A percentile compares a stretch with the other conserved stretches of the same genome.
Conservation (phyloP, 2,797 vertebrate species). For the Lacerta bilineata region DNA sequence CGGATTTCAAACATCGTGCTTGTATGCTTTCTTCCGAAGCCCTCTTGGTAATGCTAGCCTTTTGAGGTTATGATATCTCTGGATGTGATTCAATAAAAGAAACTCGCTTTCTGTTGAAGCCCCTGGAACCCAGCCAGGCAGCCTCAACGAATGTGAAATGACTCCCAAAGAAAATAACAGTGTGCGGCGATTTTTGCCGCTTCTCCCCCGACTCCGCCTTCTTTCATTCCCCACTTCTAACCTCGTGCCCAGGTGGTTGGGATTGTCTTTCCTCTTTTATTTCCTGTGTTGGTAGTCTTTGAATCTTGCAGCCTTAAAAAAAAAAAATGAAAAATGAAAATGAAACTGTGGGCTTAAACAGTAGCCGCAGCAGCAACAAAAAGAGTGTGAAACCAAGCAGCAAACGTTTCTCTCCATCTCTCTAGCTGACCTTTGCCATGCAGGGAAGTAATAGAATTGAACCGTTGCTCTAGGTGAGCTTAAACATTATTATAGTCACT, state of each 20-base stretch:
- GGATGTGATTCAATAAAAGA: constrained; percentile 88
- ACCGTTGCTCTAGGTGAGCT: constrained; percentile 49
- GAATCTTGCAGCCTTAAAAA: constrained; percentile 61
- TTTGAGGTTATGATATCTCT: constrained; percentile 89
- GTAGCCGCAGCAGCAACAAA: constrained; percentile 30
- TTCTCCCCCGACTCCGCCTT: neutral
- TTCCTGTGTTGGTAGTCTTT: constrained; percentile 31
- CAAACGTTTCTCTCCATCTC: constrained; percentile 35
- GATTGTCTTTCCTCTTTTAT: constrained; percentile 59
- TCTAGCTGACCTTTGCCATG: constrained; percentile 65
- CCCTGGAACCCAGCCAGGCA: constrained; percentile 80
- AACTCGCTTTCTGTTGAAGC: constrained; percentile 82
- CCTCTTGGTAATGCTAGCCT: constrained; percentile 83
- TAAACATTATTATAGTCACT: constrained; percentile 54
- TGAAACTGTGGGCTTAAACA: constrained; percentile 60
- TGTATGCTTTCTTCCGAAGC: constrained; percentile 83
- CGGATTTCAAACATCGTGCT: constrained; percentile 79
- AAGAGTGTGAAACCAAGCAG: neutral
- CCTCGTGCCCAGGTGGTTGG: constrained; percentile 77
- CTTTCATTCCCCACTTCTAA: constrained; percentile 71
- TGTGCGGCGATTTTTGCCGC: constrained; percentile 26
- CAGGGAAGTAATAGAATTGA: constrained; percentile 62
- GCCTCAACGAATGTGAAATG: constrained; percentile 74
- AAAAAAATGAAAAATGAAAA: constrained; percentile 65
- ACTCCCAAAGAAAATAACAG: constrained; percentile 72